Percentiles rank a stretch among this genome's conserved stretches.
These are phyloP conservation scores for Eumaeus atala DNA, from an alignment of 1,140 invertebrate genomes.

Conservation along the genomic window DNA sequence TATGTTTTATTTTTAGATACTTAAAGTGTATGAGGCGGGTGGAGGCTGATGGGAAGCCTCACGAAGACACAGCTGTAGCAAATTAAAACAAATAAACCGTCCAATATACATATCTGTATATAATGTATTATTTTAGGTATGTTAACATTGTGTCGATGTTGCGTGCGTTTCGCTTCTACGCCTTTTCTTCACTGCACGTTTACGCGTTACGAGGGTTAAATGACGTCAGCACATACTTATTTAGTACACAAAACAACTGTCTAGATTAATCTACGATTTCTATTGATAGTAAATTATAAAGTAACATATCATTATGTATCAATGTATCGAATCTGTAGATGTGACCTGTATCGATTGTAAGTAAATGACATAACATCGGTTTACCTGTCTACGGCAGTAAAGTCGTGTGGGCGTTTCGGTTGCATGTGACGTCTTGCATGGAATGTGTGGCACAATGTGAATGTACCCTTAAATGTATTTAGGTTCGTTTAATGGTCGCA, in stretches of 20 bases:
- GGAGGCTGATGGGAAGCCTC: constrained; percentile 53
- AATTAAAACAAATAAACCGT: constrained; percentile 56
- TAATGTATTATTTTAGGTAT: constrained; percentile 41
- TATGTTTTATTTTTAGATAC: constrained; percentile 49
- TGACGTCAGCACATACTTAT: not conserved
- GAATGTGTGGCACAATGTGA: constrained; percentile 50
- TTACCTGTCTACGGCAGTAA: too few species aligned
- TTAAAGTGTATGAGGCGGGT: constrained; percentile 39
- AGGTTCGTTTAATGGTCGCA: not conserved
- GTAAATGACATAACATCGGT: too few species aligned
- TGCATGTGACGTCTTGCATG: constrained; percentile 36
- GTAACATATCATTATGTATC: too few species aligned
- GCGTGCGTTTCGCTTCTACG: constrained; percentile 10
- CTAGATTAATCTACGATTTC: too few species aligned
- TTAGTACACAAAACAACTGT: too few species aligned
- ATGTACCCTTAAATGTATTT: constrained; percentile 29
- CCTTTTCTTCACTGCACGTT: not conserved
- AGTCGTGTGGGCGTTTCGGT: not conserved
- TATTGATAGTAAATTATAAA: too few species aligned
- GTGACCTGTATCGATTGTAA: too few species aligned
- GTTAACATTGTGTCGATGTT: constrained; percentile 35
- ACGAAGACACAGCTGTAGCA: constrained; percentile 40
- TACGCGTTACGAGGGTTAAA: constrained; percentile 2
- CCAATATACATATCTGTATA: constrained; percentile 57
- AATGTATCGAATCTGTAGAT: too few species aligned